Conservation (phyloP, 2,888 invertebrate genomes). For the Augochlorella aurata region DNA sequence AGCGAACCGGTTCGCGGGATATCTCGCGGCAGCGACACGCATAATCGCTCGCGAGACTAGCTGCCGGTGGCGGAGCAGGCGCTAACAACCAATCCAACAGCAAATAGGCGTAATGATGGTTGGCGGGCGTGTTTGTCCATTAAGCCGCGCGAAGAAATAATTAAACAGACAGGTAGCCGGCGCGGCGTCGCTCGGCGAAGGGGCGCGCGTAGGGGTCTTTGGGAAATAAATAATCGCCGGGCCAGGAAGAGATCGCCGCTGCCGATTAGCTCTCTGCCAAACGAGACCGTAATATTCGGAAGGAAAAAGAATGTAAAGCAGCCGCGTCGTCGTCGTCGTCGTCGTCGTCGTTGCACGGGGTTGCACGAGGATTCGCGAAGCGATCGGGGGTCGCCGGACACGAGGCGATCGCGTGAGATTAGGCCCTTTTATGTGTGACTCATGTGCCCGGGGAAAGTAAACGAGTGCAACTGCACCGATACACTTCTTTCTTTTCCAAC, state of each 20-base stretch:
- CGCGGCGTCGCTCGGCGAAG: neutral
- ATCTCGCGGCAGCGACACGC: neutral
- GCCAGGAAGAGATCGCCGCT: neutral
- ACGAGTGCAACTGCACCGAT: constrained; percentile 69
- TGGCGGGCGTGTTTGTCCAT: neutral
- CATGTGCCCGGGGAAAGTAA: constrained; percentile 68
- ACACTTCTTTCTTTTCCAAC: constrained; percentile 7
- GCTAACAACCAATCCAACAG: neutral
- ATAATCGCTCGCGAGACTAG: neutral
- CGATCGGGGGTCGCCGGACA: constrained; percentile 66
- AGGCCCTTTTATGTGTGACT: constrained; percentile 69
- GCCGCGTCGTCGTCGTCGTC: neutral
- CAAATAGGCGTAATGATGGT: neutral
- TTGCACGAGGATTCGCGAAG: constrained; percentile 44
- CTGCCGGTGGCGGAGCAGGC: neutral
- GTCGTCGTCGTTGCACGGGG: constrained; percentile 16
- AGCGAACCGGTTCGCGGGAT: neutral
- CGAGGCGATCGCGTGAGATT: constrained; percentile 70
- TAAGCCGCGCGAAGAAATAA: neutral
- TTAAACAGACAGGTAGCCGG: neutral
- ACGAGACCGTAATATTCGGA: neutral
- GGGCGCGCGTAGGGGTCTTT: neutral
- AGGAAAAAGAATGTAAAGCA: constrained; percentile 4
- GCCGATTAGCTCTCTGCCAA: neutral
- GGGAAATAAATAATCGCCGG: neutral